Base-by-base conservation (phyloP, 2,797 vertebrate species). In the Sparidentex hasta region DNA sequence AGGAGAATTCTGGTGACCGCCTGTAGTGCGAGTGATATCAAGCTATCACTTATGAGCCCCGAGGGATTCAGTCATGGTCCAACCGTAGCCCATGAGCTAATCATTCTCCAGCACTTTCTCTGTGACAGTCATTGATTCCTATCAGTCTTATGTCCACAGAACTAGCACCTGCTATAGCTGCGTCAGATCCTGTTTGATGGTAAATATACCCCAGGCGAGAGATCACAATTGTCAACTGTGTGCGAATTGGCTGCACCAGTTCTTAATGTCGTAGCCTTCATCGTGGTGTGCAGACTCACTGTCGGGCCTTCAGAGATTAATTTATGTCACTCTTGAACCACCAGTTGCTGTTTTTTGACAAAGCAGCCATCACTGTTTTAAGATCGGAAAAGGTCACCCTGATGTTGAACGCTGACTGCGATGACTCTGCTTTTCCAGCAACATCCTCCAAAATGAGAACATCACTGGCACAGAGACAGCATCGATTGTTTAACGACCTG, bases 401-500 rank as follows among this genome's bases (percentile, higher is more conserved):
- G 9, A 27, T 17, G 2, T 25, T 3, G 59, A 56, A 12, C 33
- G 1, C 23, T 50, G 5, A 29, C 56, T 61, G 23, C 17, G 56
- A 41, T 47, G 43, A 18, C 9, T 3, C 64, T 11, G 57, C 1
- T 29, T 57, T 23, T 59, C 43, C 50, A 64, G 12, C 11, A 0
- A 3, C 12, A 1, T 6, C 52, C 11, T 57, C 1, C 23, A 20
- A 12, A 20, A 27, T 3, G 41, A 18, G 25, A 29, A 46, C 11
- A 12, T 50, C n/a, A 1, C 16, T 12, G 54, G n/a, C 44, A 8
- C 74, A 1, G 51, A 8, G n/a, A n/a, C 44, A 27, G 17, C 33
- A 23, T 38, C 50, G 25, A 55, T 44, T 58, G 65, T 56, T 69
- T 13, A 7, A 44, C 3, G 65, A 65, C 62, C 11, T 13, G 68